Percentiles rank a stretch among this genome's conserved stretches.
phyloP scores from a whole-genome alignment of 2,113 vertebrate genomes.

The Alethe diademata region DNA sequence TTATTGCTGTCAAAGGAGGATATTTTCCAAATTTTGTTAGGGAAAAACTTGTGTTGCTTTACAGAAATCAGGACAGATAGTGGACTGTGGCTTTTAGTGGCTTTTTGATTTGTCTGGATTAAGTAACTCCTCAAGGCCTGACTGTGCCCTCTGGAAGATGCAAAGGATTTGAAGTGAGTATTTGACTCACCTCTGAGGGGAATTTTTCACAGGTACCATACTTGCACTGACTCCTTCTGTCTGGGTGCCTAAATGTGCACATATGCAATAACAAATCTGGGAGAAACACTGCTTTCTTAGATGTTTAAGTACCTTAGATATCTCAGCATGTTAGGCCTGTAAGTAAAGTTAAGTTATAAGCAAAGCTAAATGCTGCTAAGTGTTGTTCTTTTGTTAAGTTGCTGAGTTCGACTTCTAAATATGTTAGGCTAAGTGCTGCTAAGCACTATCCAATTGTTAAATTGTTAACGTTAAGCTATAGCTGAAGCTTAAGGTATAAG shows the following conservation, averaged over 20 bases:
- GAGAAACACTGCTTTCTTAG: not conserved
- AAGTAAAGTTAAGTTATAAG: not conserved
- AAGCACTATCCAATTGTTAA: not conserved
- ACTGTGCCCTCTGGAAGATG: not conserved
- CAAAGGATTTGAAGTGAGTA: not conserved
- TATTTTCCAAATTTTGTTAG: not conserved
- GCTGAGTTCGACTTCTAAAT: not conserved
- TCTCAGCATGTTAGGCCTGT: not conserved
- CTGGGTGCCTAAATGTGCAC: accelerated
- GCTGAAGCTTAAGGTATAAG: not conserved
- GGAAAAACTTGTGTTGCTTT: not conserved
- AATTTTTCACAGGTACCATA: not conserved
- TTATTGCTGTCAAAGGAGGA: not conserved
- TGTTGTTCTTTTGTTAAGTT: not conserved
- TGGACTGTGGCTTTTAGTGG: not conserved
- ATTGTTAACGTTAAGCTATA: not conserved
- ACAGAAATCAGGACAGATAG: not conserved
- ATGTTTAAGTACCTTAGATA: not conserved
- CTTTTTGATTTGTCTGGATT: not conserved
- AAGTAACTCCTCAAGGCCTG: not conserved
- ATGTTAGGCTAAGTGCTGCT: not conserved
- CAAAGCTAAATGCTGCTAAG: not conserved
- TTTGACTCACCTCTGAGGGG: too few species aligned
- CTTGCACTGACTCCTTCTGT: not conserved
- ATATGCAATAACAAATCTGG: not conserved